A percentile compares a stretch with the other conserved stretches of the same genome.
These are phyloP conservation scores for Eupithecia abbreviata DNA, from an alignment of 2,888 invertebrate species.

Conservation along the genomic window DNA sequence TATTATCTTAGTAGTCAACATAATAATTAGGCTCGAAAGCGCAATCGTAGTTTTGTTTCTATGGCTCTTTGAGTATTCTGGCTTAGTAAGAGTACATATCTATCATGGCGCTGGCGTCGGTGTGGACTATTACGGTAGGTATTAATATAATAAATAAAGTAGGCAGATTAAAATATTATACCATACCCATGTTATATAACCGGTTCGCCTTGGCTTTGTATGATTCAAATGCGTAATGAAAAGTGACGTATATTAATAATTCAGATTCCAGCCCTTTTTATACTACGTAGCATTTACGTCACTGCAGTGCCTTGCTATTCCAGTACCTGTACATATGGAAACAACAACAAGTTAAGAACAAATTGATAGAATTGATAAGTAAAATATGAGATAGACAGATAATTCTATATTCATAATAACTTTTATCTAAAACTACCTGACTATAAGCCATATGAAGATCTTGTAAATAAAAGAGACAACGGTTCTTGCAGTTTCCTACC, in stretches of 20 bases:
- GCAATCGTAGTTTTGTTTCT: background rate
- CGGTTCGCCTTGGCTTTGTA: background rate
- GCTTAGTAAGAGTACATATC: background rate
- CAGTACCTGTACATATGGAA: background rate
- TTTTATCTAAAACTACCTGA: no score
- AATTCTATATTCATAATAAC: no score
- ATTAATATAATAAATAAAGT: no score
- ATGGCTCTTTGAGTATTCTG: background rate
- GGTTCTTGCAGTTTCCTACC: constrained; percentile 26
- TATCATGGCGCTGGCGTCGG: background rate
- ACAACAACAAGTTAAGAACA: background rate
- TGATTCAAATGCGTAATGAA: background rate
- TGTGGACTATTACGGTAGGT: no score
- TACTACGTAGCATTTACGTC: background rate
- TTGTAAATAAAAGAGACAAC: constrained; percentile 28
- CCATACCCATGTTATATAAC: background rate
- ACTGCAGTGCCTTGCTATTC: background rate
- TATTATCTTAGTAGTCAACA: background rate
- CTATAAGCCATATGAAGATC: background rate
- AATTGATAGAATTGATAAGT: background rate
- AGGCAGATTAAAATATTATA: background rate
- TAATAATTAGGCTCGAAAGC: background rate
- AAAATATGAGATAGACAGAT: background rate
- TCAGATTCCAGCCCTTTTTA: background rate
- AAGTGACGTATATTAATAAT: background rate